Evolutionary conservation across 2,888 invertebrate genomes (phyloP), one percentile per base, ranked within the genome.

Genomic region (Megamerina dolium): DNA sequence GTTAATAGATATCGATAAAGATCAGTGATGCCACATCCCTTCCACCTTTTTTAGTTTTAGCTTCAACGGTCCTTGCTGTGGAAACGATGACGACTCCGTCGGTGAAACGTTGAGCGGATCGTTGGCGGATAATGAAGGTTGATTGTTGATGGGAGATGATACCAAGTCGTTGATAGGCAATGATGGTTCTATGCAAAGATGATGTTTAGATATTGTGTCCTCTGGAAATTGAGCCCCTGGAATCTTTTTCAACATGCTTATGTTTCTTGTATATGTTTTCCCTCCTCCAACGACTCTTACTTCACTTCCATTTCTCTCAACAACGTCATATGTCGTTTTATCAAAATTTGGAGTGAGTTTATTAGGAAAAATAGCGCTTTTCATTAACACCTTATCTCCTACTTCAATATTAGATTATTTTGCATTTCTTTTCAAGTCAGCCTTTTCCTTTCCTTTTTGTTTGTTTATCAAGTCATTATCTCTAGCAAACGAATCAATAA

Each of bases 361-460:
- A 20, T 49, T 41, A 3, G 44, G 40, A n/a, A 46, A 43, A 27
- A 46, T 29, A 4, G 42, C 37, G 23, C 46, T 46, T 33, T 40
- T 38, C 31, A 45, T 13, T 12, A 48, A 37, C 9, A 48, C 37
- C 26, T 45, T 48, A 20, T 48, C 48, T 12, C 40, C 48, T 12
- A 43, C 21, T 4, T 29, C 5, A 33, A 48, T 42, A 32, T 48
- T n/a, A 14, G 42, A 38, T 23, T 42, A 26, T 14, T 39, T 39
- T 16, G 46, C 38, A 12, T 19, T 8, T 29, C 42, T 43, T 23
- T 32, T 43, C 17, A 4, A 14, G 31, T 43, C 41, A 36, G 30
- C 43, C 21, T 31, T 41, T 20, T 43, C 41, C 17, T 46, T 43
- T 36, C 43, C 84, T 52, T 45, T 43, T 40, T 48, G 45, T 26